Percentiles rank a stretch among this genome's conserved stretches.
Evolutionary conservation across 2,113 vertebrate species (phyloP).

Genomic region (Eudyptes chrysolophus): DNA sequence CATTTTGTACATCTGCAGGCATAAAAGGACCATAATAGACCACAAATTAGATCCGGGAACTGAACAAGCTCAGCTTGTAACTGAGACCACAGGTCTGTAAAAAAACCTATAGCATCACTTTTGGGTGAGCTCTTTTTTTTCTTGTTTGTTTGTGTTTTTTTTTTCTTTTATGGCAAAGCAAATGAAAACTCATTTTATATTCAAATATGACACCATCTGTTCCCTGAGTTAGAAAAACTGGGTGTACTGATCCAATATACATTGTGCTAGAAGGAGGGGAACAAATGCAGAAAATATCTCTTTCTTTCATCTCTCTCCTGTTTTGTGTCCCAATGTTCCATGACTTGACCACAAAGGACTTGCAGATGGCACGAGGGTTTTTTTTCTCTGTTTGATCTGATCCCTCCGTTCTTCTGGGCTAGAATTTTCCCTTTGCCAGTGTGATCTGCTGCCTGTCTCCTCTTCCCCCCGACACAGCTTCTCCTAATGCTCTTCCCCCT

Average conservation of each 20-base stretch:
- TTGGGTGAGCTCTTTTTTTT: constrained; percentile 25
- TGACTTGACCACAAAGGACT: constrained; percentile 45
- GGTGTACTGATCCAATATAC: constrained; percentile 64
- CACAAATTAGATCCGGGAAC: constrained; percentile 73
- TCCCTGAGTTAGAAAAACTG: constrained; percentile 66
- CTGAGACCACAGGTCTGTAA: constrained; percentile 65
- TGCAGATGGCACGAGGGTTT: neutral
- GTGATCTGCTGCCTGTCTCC: neutral
- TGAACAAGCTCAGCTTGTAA: constrained; percentile 64
- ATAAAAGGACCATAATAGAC: constrained; percentile 61
- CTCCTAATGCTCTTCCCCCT: neutral
- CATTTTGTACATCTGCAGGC: constrained; percentile 67
- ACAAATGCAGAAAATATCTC: constrained; percentile 44
- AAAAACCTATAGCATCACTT: constrained; percentile 56
- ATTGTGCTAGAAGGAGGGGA: constrained; percentile 43
- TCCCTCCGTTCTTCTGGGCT: neutral
- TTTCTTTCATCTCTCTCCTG: constrained; percentile 4
- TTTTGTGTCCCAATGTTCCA: constrained; percentile 53
- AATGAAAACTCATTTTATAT: constrained; percentile 71
- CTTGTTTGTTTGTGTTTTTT: constrained; percentile 48
- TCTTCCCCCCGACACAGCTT: neutral
- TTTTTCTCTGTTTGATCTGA: neutral
- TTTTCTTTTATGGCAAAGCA: constrained; percentile 60
- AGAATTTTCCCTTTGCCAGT: neutral
- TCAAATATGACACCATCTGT: constrained; percentile 71